These are phyloP conservation scores for Brevimyrus niger DNA, from an alignment of 2,113 vertebrate genomes.

Conservation along the genomic window DNA sequence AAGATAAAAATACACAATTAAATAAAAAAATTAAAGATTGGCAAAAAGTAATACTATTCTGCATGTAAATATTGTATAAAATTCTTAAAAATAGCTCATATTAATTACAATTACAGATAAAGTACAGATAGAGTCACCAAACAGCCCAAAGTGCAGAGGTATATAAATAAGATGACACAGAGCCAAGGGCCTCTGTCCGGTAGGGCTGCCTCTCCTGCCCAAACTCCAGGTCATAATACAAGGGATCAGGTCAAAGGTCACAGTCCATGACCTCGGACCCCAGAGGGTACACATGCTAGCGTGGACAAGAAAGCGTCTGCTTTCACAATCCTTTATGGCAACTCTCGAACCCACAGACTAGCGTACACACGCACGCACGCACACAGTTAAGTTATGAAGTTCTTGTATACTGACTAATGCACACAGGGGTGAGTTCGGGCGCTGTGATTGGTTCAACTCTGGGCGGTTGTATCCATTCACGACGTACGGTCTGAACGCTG, in stretches of 20 bases:
- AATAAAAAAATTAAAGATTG: constrained; percentile 43
- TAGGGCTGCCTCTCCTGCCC: constrained; percentile 25
- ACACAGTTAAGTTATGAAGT: not conserved
- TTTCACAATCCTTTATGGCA: not conserved
- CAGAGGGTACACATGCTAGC: constrained; percentile 58
- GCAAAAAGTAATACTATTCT: constrained; percentile 60
- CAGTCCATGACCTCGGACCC: constrained; percentile 61
- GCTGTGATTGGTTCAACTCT: not conserved
- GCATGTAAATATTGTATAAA: constrained; percentile 77
- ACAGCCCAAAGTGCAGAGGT: constrained; percentile 78
- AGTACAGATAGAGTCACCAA: constrained; percentile 69
- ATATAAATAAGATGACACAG: constrained; percentile 65
- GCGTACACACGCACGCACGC: constrained; percentile 16
- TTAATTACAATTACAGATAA: constrained; percentile 56
- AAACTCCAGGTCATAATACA: constrained; percentile 28
- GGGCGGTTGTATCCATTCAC: not conserved
- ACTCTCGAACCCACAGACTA: constrained; percentile 33
- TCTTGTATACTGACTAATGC: constrained; percentile 24
- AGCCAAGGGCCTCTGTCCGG: constrained; percentile 38
- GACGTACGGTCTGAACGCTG: not conserved
- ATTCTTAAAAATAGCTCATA: constrained; percentile 73
- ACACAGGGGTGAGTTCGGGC: not conserved
- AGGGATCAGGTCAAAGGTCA: constrained; percentile 54
- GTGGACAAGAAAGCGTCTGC: constrained; percentile 23
- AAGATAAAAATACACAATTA: constrained; percentile 42